These are phyloP conservation scores for Stegodyphus dumicola DNA, from an alignment of 1,140 invertebrate genomes.

Conservation along the genomic window DNA sequence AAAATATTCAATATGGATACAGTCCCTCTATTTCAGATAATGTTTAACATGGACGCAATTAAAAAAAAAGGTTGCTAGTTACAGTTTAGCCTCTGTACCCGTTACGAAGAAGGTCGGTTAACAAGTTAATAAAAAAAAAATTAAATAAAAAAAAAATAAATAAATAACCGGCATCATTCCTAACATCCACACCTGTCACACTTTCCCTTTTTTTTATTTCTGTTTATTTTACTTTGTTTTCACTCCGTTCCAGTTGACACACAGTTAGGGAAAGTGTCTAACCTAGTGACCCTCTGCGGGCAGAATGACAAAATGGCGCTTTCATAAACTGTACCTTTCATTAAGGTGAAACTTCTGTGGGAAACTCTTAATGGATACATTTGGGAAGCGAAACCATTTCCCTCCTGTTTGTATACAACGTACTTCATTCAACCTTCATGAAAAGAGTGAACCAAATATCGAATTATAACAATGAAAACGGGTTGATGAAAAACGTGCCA, in stretches of 20 bases:
- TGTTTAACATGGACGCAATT: not conserved
- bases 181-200: conserved; percentile 18
- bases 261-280: conserved; percentile 25
- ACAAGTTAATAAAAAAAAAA: conserved; percentile 31
- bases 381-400: conserved; percentile 19
- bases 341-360: conserved; percentile 5
- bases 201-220: conserved; percentile 25
- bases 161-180: not conserved
- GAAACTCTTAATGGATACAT: conserved; percentile 9
- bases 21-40: not conserved
- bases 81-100: conserved; percentile 6
- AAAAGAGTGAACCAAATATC: too few relatives aligned
- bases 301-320: conserved; percentile 40
- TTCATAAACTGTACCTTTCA: conserved; percentile 24
- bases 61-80: conserved; percentile 10
- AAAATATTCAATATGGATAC: not conserved
- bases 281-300: conserved; percentile 36
- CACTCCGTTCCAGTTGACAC: conserved; percentile 15
- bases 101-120: not conserved
- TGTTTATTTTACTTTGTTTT: not conserved
- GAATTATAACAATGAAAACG: too few relatives aligned
- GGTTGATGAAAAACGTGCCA: too few relatives aligned
- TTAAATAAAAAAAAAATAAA: too few relatives aligned
- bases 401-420: not conserved
- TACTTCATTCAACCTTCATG: not conserved